Evolutionary conservation across 2,888 invertebrate genomes (phyloP).

Genomic region (Calameuta filiformis): DNA sequence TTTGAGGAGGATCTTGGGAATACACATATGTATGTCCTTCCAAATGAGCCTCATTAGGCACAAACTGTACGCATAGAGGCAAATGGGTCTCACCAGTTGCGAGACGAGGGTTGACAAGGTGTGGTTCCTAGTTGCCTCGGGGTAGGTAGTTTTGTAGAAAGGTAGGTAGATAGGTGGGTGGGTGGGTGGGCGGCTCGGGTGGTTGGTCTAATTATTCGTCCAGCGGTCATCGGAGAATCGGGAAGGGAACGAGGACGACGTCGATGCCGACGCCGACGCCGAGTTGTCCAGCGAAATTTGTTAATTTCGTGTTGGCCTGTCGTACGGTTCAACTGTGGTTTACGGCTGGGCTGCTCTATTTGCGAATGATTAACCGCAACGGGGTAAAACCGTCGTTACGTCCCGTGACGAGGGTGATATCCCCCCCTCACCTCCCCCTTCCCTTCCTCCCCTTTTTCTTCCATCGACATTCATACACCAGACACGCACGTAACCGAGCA

Average conservation of each 20-base stretch:
- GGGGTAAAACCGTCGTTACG: background rate
- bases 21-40: background rate
- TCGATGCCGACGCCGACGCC: background rate
- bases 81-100: background rate
- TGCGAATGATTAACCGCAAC: background rate
- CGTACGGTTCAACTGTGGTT: background rate
- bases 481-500: background rate
- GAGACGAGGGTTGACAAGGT: slow-evolving; percentile 1
- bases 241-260: background rate
- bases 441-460: background rate
- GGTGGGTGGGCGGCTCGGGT: too few relatives aligned
- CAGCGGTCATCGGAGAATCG: background rate
- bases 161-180: background rate
- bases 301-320: background rate
- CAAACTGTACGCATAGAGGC: slow-evolving; percentile 19
- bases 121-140: background rate
- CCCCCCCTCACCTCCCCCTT: accelerated
- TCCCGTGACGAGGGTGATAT: background rate
- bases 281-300: background rate
- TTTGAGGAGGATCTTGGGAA: background rate
- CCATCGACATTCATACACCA: background rate
- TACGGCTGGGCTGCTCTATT: background rate
- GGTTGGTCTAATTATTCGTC: background rate
- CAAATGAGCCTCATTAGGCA: slow-evolving; percentile 54
- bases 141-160: background rate